Percentiles rank a stretch among this genome's conserved stretches.
Evolutionary conservation across 2,888 invertebrate genomes (phyloP).

Genomic region (Anthophora plumipes): DNA sequence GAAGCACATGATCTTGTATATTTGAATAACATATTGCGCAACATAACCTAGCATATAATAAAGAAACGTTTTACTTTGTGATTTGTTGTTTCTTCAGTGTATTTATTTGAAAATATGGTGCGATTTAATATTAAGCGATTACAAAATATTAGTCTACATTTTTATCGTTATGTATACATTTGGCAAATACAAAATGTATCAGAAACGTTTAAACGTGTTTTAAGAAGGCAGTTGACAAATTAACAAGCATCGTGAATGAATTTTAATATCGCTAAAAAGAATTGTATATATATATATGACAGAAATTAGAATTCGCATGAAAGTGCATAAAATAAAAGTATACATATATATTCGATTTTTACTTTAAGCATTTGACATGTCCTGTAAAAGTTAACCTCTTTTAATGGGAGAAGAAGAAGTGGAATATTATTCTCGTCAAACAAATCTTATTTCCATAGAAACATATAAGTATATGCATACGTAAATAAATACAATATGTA

Average conservation of each 20-base stretch:
- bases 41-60: conserved; percentile 16
- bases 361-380: neutral
- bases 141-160: conserved; percentile 4
- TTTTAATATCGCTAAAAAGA: neutral
- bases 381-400: conserved; percentile 5
- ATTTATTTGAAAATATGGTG: conserved; percentile 1
- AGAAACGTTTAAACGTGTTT: neutral
- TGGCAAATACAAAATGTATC: neutral
- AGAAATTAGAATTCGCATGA: neutral
- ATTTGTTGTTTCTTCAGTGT: neutral
- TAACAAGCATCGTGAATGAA: neutral
- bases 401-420: neutral
- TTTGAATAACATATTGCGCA: neutral
- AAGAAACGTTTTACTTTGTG: neutral
- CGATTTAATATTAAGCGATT: neutral
- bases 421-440: neutral
- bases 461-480: neutral
- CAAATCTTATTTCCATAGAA: neutral
- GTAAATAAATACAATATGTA: neutral
- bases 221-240: neutral
- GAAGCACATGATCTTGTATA: conserved; percentile 16
- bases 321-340: neutral
- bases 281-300: neutral
- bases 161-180: neutral
- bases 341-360: neutral